These are phyloP conservation scores for Catagonus wagneri DNA, from an alignment of 2,113 vertebrate species.

Conservation along the genomic window DNA sequence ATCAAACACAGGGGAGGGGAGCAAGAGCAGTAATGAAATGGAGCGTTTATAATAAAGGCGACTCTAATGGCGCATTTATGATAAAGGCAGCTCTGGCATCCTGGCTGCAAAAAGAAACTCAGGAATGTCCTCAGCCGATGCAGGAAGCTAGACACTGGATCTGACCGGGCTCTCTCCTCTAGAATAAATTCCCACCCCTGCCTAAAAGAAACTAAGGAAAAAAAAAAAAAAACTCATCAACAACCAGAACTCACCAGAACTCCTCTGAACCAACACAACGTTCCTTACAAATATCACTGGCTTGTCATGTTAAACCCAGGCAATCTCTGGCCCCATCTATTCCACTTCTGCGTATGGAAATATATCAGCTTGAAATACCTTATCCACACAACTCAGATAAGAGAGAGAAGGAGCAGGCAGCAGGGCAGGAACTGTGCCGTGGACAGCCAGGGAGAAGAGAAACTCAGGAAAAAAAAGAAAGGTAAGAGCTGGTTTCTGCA, in stretches of 20 bases:
- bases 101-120: neutral
- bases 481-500: neutral
- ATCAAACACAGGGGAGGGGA: neutral
- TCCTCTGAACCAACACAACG: neutral
- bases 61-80: neutral
- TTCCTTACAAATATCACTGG: neutral
- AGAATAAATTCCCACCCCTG: neutral
- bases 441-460: neutral
- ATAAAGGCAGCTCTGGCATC: neutral
- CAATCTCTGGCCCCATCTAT: neutral
- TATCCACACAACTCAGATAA: neutral
- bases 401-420: neutral
- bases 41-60: neutral
- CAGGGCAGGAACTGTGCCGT: neutral
- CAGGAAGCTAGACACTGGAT: neutral
- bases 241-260: neutral
- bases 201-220: neutral
- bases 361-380: neutral
- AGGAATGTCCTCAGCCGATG: neutral
- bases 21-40: neutral
- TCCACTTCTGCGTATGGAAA: neutral
- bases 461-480: neutral
- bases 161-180: neutral
- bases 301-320: neutral
- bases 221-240: neutral